A percentile compares a stretch with the other conserved stretches of the same genome.
Evolutionary conservation across 53 echinoderm and acorn worm species (phyloP).

Genomic region (Paelopatides confundens): DNA sequence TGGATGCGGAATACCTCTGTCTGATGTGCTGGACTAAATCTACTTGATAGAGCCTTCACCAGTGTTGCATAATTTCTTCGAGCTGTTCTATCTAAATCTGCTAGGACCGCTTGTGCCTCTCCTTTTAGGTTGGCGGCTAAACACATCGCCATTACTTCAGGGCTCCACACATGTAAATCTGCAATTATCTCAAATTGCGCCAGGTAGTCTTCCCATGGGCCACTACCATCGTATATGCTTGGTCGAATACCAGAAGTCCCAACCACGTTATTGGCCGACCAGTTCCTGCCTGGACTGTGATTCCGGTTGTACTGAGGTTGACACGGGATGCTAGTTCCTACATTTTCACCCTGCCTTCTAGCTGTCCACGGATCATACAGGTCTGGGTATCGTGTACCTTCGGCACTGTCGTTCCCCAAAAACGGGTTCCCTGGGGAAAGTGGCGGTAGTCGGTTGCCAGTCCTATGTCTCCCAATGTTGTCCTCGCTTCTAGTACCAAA

Average conservation of each 20-base stretch:
- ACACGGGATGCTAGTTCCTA: too few relatives aligned
- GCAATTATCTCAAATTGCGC: constrained; percentile 7
- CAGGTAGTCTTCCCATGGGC: constrained; percentile 12
- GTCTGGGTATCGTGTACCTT: too few relatives aligned
- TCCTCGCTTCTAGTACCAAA: too few relatives aligned
- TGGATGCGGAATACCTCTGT: constrained; percentile 24
- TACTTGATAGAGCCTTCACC: not conserved
- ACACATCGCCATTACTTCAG: constrained; percentile 15
- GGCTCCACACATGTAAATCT: not conserved
- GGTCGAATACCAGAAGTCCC: not conserved
- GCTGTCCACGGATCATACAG: too few relatives aligned
- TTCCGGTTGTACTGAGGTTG: too few relatives aligned
- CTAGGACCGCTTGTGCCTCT: not conserved
- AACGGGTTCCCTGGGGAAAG: too few relatives aligned
- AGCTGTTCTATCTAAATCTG: not conserved
- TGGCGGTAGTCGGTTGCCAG: too few relatives aligned
- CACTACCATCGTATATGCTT: not conserved
- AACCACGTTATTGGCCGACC: not conserved
- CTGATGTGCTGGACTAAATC: constrained; percentile 25
- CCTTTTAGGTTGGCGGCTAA: constrained; percentile 4
- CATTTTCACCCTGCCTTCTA: too few relatives aligned
- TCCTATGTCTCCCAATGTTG: too few relatives aligned
- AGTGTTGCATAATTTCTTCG: not conserved
- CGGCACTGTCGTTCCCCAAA: too few relatives aligned
- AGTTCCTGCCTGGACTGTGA: too few relatives aligned